Conservation (phyloP, 2,113 vertebrate genomes). For the Silurus glanis region DNA sequence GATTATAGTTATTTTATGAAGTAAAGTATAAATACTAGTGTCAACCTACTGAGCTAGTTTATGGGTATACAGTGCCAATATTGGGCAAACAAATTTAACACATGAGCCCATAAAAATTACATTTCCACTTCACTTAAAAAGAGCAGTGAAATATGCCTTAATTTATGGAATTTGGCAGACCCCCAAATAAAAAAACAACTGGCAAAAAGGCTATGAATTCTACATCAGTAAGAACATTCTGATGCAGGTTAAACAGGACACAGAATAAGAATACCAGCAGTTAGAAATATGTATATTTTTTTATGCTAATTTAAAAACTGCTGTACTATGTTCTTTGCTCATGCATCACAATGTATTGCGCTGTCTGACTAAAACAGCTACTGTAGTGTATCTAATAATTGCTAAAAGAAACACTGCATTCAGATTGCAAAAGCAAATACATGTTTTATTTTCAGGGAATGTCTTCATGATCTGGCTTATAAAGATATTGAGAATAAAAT, state of each 20-base stretch:
- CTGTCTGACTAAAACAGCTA: background rate
- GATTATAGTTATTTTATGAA: background rate
- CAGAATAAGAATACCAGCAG: too few species aligned
- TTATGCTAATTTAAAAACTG: too few species aligned
- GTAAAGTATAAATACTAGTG: background rate
- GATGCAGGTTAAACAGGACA: too few species aligned
- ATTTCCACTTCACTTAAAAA: background rate
- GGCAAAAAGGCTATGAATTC: too few species aligned
- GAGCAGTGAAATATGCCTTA: background rate
- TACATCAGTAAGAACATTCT: too few species aligned
- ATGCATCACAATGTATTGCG: constrained; percentile 12
- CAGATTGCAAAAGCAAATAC: background rate
- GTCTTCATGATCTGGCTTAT: background rate
- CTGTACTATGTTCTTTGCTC: constrained; percentile 4
- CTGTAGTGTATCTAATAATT: background rate
- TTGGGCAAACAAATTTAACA: constrained; percentile 55
- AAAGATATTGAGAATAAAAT: background rate
- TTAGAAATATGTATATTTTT: too few species aligned
- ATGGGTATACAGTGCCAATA: constrained; percentile 47
- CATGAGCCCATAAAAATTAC: constrained; percentile 40
- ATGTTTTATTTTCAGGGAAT: background rate
- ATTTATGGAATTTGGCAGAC: too few species aligned
- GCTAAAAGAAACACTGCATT: background rate
- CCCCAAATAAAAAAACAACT: too few species aligned
- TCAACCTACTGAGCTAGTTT: constrained; percentile 14